These are phyloP conservation scores for Corvus hawaiiensis DNA, from an alignment of 2,113 vertebrate species.

Conservation along the genomic window DNA sequence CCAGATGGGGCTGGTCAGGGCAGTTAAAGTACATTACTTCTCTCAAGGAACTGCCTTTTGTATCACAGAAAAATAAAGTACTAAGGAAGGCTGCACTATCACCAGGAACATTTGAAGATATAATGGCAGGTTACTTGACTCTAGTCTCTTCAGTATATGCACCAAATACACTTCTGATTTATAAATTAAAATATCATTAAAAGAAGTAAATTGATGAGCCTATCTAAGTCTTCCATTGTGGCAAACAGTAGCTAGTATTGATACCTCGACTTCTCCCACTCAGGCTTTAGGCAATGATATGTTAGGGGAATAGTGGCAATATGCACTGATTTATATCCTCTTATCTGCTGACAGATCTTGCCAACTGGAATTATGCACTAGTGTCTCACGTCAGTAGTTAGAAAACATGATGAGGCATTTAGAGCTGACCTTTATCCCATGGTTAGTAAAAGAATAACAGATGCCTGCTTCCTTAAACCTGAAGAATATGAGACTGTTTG, in stretches of 20 bases:
- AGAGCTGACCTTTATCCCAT: not conserved
- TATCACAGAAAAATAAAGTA: not conserved
- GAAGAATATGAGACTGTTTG: not conserved
- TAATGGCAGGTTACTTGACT: not conserved
- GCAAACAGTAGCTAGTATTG: not conserved
- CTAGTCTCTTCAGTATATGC: not conserved
- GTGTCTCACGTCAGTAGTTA: not conserved
- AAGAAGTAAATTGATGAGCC: not conserved
- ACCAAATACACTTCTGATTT: not conserved
- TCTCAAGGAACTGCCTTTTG: not conserved
- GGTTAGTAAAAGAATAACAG: conserved; percentile 15
- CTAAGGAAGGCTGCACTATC: not conserved
- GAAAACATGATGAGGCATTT: conserved; percentile 1
- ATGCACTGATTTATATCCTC: not conserved
- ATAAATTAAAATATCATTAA: not conserved
- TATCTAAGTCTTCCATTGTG: not conserved
- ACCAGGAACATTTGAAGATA: not conserved
- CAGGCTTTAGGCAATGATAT: not conserved
- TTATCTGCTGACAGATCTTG: not conserved
- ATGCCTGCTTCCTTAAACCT: not conserved
- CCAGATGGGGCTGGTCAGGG: not conserved
- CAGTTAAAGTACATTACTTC: not conserved
- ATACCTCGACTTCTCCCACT: not conserved
- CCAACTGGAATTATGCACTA: not conserved
- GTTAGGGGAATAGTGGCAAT: not conserved